phyloP scores from a whole-genome alignment of 1,140 invertebrate genomes.

The Drosophila bocqueti region DNA sequence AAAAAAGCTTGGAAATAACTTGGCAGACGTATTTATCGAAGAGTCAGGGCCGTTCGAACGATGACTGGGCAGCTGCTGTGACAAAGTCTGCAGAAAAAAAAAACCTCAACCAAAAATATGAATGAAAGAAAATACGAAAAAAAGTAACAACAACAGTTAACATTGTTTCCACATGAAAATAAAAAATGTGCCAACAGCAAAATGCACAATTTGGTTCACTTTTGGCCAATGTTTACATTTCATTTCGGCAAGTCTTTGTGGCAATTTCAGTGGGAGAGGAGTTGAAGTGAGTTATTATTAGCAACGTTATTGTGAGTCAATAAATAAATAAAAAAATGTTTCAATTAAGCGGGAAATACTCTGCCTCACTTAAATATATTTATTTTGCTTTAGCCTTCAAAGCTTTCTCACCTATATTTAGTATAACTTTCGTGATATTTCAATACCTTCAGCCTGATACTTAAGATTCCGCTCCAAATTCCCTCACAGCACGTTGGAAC shows the following conservation, averaged over 20 bases:
- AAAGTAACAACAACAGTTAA: conserved; percentile 6
- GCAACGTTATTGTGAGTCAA: background rate
- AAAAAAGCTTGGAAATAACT: conserved; percentile 54
- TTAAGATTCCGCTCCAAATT: background rate
- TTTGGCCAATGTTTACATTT: conserved; percentile 37
- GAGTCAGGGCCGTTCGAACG: conserved; percentile 36
- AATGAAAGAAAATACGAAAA: conserved; percentile 17
- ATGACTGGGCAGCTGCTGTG: conserved; percentile 25
- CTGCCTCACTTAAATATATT: background rate
- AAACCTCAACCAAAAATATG: conserved; percentile 16
- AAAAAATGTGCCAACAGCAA: conserved; percentile 39
- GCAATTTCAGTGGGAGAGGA: conserved; percentile 7
- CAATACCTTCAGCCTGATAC: too few relatives aligned
- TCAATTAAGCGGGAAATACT: background rate
- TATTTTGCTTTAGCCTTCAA: background rate
- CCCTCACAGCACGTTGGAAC: conserved; percentile 1
- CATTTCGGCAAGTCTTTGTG: conserved; percentile 34
- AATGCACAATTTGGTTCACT: conserved; percentile 40
- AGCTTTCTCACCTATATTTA: background rate
- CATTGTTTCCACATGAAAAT: conserved; percentile 9
- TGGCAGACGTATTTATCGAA: conserved; percentile 42
- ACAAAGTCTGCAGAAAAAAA: conserved; percentile 38
- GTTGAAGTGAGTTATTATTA: conserved; percentile 6
- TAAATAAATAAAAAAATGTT: background rate
- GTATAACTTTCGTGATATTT: background rate